A percentile compares a stretch with the other conserved stretches of the same genome.
These are phyloP conservation scores for Ammodytes dubius DNA, from an alignment of 2,113 vertebrate species.

Conservation along the genomic window DNA sequence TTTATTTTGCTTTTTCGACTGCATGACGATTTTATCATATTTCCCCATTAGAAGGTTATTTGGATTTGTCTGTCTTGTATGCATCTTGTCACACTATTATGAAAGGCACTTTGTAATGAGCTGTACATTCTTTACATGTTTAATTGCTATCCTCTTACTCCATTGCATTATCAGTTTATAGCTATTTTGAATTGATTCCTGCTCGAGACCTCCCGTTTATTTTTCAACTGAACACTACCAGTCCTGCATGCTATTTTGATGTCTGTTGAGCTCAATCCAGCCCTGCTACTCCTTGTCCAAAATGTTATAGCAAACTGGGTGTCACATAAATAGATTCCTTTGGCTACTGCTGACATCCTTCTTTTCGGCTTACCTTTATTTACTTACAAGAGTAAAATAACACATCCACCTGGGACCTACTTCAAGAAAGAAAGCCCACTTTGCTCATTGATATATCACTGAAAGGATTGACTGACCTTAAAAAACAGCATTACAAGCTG, in stretches of 20 bases:
- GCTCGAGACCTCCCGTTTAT: slow-evolving; percentile 14
- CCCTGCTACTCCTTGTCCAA: slow-evolving; percentile 23
- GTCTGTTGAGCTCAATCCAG: slow-evolving; percentile 26
- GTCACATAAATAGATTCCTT: slow-evolving; percentile 23
- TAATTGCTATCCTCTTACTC: slow-evolving; percentile 18
- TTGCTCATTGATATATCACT: slow-evolving; percentile 15
- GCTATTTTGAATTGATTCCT: slow-evolving; percentile 30
- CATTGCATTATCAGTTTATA: slow-evolving; percentile 16
- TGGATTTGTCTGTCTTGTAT: slow-evolving; percentile 21
- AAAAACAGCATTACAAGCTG: slow-evolving; percentile 13
- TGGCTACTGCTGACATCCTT: slow-evolving; percentile 8
- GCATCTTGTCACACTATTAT: slow-evolving; percentile 32
- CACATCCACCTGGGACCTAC: slow-evolving; percentile 1
- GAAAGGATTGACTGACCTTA: slow-evolving; percentile 17
- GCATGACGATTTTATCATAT: slow-evolving; percentile 61
- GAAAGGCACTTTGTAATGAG: slow-evolving; percentile 4
- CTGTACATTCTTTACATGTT: slow-evolving; percentile 11
- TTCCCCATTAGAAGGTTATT: slow-evolving; percentile 4
- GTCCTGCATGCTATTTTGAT: slow-evolving; percentile 63
- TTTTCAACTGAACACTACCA: slow-evolving; percentile 40
- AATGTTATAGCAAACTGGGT: neutral
- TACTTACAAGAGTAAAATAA: slow-evolving; percentile 21
- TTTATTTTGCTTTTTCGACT: slow-evolving; percentile 38
- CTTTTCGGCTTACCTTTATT: slow-evolving; percentile 30
- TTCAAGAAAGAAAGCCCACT: slow-evolving; percentile 17